Evolutionary conservation across 2,797 vertebrate species (phyloP).

Genomic region (Acanthurus leucopareius): DNA sequence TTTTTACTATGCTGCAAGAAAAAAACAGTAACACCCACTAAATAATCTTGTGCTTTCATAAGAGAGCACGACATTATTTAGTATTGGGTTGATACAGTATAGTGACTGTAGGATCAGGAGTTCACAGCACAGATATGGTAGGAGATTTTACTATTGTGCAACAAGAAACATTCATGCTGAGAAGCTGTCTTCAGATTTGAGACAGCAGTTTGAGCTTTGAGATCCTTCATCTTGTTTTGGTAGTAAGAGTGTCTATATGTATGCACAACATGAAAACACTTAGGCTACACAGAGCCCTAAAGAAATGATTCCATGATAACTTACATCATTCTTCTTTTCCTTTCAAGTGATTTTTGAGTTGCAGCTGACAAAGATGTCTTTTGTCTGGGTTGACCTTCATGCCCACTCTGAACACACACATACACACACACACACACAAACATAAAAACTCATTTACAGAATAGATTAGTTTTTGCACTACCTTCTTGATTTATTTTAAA

Average conservation of each 20-base stretch:
- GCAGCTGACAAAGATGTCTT: slow-evolving; percentile 80
- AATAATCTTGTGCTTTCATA: background rate
- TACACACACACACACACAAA: slow-evolving; percentile 1
- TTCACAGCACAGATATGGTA: background rate
- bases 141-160: background rate
- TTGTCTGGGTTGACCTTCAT: slow-evolving; percentile 24
- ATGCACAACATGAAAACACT: background rate
- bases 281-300: background rate
- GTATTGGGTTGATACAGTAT: background rate
- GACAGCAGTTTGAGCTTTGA: no score
- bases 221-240: background rate
- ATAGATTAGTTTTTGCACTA: background rate
- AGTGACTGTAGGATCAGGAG: background rate
- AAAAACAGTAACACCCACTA: background rate
- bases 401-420: slow-evolving; percentile 57
- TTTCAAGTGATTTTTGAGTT: slow-evolving; percentile 84
- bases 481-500: background rate
- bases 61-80: no score
- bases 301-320: slow-evolving; percentile 37
- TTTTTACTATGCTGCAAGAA: background rate
- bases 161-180: background rate
- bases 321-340: slow-evolving; percentile 82
- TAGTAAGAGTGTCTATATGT: background rate
- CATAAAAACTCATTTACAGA: background rate
- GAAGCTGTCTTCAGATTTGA: background rate